Percentiles rank a stretch among this genome's conserved stretches.
Evolutionary conservation across 2,888 invertebrate genomes (phyloP).

Genomic region (Mesochorus sp.): DNA sequence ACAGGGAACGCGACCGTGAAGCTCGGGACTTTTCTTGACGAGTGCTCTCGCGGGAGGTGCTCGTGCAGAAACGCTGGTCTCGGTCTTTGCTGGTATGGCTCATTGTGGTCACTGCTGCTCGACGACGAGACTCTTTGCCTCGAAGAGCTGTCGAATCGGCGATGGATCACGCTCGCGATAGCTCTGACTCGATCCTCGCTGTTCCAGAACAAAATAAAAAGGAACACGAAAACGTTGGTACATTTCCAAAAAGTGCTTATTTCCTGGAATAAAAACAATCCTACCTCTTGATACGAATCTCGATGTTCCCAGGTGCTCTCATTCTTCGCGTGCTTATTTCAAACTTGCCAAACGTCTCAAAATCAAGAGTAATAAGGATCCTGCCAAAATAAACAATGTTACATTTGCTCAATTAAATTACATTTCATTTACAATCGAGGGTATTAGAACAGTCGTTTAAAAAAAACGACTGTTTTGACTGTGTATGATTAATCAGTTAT

Average conservation of each 20-base stretch:
- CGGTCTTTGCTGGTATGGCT: conserved; percentile 70
- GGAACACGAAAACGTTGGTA: too few relatives aligned
- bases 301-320: conserved; percentile 75
- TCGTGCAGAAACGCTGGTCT: conserved; percentile 63
- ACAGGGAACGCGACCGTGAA: conserved; percentile 66
- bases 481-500: too few relatives aligned
- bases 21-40: conserved; percentile 68
- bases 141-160: conserved; percentile 68
- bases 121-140: conserved; percentile 60
- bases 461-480: too few relatives aligned
- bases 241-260: conserved; percentile 12
- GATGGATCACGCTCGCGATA: conserved; percentile 75
- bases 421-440: too few relatives aligned
- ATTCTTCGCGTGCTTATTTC: conserved; percentile 74
- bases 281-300: conserved; percentile 76
- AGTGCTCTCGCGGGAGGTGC: conserved; percentile 56
- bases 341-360: conserved; percentile 80
- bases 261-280: conserved; percentile 22
- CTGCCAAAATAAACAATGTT: conserved; percentile 69
- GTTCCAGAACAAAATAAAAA: conserved; percentile 72
- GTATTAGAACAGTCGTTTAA: too few relatives aligned
- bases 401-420: too few relatives aligned
- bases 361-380: conserved; percentile 80
- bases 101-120: conserved; percentile 68
- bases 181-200: conserved; percentile 69